Percentiles rank a stretch among this genome's conserved stretches.
These are phyloP conservation scores for Passer montanus DNA, from an alignment of 2,113 vertebrate species.

Conservation along the genomic window DNA sequence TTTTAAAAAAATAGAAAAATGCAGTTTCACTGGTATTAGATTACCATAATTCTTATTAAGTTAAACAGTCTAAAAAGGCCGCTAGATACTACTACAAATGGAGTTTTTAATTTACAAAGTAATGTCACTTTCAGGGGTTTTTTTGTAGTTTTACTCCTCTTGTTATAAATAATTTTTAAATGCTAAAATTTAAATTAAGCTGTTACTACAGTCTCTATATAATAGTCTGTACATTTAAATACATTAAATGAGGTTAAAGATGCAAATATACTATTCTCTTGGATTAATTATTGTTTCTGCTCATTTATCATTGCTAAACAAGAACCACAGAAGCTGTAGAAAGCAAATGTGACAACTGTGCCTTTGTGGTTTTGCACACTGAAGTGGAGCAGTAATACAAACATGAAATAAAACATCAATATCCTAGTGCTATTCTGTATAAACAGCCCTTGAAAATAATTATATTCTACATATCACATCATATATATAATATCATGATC, in stretches of 20 bases:
- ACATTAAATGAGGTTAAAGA: not conserved
- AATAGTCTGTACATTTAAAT: not conserved
- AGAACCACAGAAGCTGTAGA: not conserved
- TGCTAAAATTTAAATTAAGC: not conserved
- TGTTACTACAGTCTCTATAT: not conserved
- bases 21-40: not conserved
- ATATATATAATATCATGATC: not conserved
- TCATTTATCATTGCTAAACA: not conserved
- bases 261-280: not conserved
- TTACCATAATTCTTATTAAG: not conserved
- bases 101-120: rapidly evolving
- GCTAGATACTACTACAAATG: not conserved
- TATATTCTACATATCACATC: not conserved
- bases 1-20: not conserved
- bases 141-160: not conserved
- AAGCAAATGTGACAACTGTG: not conserved
- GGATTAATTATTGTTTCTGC: not conserved
- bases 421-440: not conserved
- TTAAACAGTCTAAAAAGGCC: not conserved
- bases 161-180: not conserved
- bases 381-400: not conserved
- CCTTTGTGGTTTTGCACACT: not conserved
- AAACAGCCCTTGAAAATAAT: not conserved
- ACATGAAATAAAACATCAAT: not conserved
- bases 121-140: not conserved